phyloP scores from a whole-genome alignment of 2,888 invertebrate genomes.

The Macrosiphum euphorbiae region DNA sequence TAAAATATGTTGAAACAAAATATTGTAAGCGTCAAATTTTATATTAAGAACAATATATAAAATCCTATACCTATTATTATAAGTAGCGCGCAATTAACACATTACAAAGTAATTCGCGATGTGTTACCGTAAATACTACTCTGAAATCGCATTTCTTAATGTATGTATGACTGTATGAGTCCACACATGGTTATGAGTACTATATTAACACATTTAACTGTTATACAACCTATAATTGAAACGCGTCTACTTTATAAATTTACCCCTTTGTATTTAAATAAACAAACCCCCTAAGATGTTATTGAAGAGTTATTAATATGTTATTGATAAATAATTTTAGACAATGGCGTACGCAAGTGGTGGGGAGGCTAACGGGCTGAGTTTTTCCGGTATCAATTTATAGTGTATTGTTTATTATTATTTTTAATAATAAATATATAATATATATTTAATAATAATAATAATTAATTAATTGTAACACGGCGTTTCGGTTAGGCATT shows the following conservation, averaged over 20 bases:
- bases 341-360: no score
- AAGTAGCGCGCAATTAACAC: neutral
- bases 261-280: neutral
- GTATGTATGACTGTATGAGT: neutral
- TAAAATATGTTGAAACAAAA: neutral
- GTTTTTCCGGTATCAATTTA: no score
- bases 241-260: neutral
- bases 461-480: neutral
- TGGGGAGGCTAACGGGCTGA: no score
- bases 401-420: no score
- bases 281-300: neutral
- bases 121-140: neutral
- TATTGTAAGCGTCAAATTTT: neutral
- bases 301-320: no score
- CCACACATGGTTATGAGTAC: neutral
- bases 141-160: neutral
- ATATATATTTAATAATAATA: no score
- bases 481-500: neutral
- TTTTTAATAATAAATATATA: neutral
- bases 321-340: no score
- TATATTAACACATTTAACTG: neutral
- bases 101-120: neutral
- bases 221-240: neutral
- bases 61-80: neutral
- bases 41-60: neutral